Percentiles rank a stretch among this genome's conserved stretches.
phyloP scores from a whole-genome alignment of 2,797 vertebrate genomes.

The Ctenopoma multispine region DNA sequence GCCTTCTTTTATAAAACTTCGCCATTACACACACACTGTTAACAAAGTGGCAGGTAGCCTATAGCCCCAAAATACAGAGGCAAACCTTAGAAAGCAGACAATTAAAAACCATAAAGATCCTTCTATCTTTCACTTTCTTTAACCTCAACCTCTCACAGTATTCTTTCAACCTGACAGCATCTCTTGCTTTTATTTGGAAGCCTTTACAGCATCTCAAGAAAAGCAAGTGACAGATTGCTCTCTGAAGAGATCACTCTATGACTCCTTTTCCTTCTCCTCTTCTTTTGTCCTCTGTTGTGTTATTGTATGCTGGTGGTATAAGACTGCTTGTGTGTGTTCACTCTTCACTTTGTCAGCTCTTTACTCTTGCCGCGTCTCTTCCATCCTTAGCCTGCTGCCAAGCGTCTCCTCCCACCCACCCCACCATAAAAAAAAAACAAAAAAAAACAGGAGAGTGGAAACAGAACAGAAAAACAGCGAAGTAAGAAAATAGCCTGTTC shows the following conservation, averaged over 20 bases:
- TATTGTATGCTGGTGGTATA: conserved; percentile 61
- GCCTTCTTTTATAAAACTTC: conserved; percentile 2
- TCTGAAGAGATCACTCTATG: conserved; percentile 70
- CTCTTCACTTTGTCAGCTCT: conserved; percentile 74
- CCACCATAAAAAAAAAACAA: not conserved
- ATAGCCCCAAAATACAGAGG: conserved; percentile 7
- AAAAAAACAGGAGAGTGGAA: conserved; percentile 21
- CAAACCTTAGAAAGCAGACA: conserved; percentile 47
- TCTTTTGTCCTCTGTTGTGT: conserved; percentile 73
- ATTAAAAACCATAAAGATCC: conserved; percentile 53
- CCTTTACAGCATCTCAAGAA: conserved; percentile 59
- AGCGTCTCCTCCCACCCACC: conserved; percentile 28
- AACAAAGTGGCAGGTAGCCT: conserved; percentile 43
- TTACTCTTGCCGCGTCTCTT: conserved; percentile 62
- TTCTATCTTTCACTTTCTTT: conserved; percentile 25
- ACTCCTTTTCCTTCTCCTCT: conserved; percentile 67
- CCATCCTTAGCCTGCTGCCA: conserved; percentile 61
- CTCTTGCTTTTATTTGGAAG: conserved; percentile 65
- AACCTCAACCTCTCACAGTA: conserved; percentile 45
- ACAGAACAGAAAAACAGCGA: conserved; percentile 5
- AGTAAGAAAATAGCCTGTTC: conserved; percentile 26
- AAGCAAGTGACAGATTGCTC: conserved; percentile 78
- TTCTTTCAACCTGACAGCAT: conserved; percentile 60
- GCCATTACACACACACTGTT: conserved; percentile 23
- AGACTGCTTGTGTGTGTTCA: conserved; percentile 54